phyloP scores from a whole-genome alignment of 2,888 invertebrate genomes.

The Cecidostiba fungosa region DNA sequence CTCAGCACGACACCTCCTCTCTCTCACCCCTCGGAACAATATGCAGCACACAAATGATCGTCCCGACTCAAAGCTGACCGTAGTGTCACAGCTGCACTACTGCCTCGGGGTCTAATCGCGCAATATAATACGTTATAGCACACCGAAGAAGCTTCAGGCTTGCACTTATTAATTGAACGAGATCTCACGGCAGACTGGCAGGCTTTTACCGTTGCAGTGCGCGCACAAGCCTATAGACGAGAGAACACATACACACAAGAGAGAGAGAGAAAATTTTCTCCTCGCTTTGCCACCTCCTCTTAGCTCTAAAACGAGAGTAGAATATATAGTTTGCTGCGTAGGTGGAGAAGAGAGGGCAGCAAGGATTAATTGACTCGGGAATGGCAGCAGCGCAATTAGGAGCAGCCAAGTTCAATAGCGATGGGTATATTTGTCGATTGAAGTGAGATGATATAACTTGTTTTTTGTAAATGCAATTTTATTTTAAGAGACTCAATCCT shows the following conservation, averaged over 20 bases:
- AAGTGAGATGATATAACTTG: neutral
- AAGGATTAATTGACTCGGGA: conserved; percentile 21
- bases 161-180: conserved; percentile 75
- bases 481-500: too few species aligned
- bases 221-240: neutral
- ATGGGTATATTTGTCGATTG: neutral
- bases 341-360: conserved; percentile 3
- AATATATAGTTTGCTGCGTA: neutral
- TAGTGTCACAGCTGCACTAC: neutral
- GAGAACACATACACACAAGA: neutral
- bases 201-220: conserved; percentile 19
- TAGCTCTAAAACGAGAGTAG: neutral
- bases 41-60: neutral
- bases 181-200: conserved; percentile 73
- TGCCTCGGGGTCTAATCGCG: neutral
- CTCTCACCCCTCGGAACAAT: neutral
- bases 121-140: neutral
- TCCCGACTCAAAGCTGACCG: neutral
- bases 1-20: neutral
- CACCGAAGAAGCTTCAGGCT: conserved; percentile 42
- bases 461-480: neutral
- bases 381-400: neutral
- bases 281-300: conserved; percentile 59
- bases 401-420: neutral
- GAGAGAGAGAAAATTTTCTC: conserved; percentile 64